These are phyloP conservation scores for Trachelus iudaicus DNA, from an alignment of 2,888 invertebrate species.

Conservation along the genomic window DNA sequence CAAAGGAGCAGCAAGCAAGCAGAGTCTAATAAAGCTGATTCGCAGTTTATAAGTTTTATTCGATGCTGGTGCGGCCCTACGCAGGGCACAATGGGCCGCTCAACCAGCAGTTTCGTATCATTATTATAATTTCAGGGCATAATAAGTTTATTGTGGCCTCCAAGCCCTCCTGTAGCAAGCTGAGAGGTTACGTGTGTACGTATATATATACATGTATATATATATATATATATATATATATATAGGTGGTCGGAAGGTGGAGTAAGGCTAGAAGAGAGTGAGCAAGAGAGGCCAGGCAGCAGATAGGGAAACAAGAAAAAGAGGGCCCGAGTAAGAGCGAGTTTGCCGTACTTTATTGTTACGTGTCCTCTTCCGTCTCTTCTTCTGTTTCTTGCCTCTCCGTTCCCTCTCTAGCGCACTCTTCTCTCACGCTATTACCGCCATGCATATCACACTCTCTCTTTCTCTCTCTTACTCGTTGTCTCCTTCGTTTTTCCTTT, in stretches of 20 bases:
- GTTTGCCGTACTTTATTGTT: constrained; percentile 5
- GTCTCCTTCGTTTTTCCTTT: neutral
- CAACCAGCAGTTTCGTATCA: constrained; percentile 7
- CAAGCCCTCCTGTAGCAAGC: neutral
- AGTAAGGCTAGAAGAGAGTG: neutral
- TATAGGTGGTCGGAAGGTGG: neutral
- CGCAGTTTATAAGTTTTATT: constrained; percentile 9
- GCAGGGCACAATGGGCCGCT: neutral
- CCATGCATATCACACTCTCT: neutral
- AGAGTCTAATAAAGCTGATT: neutral
- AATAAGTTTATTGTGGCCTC: constrained; percentile 9
- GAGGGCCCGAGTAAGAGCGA: neutral
- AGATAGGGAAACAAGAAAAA: neutral
- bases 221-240: too few relatives aligned
- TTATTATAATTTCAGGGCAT: constrained; percentile 9
- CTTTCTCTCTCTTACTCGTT: neutral
- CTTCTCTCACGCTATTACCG: neutral
- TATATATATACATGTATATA: neutral
- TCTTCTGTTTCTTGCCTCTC: neutral
- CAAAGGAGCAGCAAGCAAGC: neutral
- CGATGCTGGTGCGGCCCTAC: neutral
- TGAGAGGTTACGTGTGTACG: neutral
- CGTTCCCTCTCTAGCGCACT: neutral
- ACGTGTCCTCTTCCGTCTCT: neutral
- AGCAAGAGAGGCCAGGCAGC: neutral